Evolutionary conservation across 1,140 invertebrate genomes (phyloP), one percentile per base, ranked within the genome.

Genomic region (Holcopasites calliopsidis): DNA sequence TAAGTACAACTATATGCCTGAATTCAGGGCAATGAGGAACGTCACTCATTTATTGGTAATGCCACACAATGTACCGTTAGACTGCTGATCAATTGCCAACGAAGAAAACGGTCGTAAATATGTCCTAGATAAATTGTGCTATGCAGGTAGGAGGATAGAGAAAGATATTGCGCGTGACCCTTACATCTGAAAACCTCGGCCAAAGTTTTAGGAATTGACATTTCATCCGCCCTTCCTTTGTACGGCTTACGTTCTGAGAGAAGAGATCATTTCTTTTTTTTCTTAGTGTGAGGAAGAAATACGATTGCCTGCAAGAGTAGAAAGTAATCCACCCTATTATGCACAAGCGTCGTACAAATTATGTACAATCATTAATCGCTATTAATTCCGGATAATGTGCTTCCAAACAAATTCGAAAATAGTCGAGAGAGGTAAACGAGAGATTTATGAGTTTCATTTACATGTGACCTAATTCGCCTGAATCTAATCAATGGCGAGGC

Each of bases 391-490:
- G 18, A 50, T 62, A 64, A 55, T 76, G 49, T 80, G 64, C 50
- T 40, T 31, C 18, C 40, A 42, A 69, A 79, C 79, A 68, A 47
- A 79, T 79, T 65, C 40, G 54, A 84, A 79, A 85, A 84, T 68
- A 71, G 75, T 58, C 60, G 16, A 72, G 23, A 21, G 47, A 72
- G 64, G 60, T 52, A 58, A 79, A 57, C 44, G 33, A 66, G 44
- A 80, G 81, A 84, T 83, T 83, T 84, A 84, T 71, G 74, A 69
- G 68, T 85, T 82, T 79, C 83, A 84, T 86, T 83, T 83, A 85
- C 77, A 85, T 84, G 82, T 84, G 82, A 86, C 81, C 81, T 76
- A 86, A 84, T 85, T 84, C 71, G 69, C 75, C 50, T 31, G 58
- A 44, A 82, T 64, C 73, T 79, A 82, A 85, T 86, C 81, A 77